Percentiles rank a stretch among this genome's conserved stretches.
Evolutionary conservation across 1,140 invertebrate species (phyloP).

Genomic region (Bombus fervidus): DNA sequence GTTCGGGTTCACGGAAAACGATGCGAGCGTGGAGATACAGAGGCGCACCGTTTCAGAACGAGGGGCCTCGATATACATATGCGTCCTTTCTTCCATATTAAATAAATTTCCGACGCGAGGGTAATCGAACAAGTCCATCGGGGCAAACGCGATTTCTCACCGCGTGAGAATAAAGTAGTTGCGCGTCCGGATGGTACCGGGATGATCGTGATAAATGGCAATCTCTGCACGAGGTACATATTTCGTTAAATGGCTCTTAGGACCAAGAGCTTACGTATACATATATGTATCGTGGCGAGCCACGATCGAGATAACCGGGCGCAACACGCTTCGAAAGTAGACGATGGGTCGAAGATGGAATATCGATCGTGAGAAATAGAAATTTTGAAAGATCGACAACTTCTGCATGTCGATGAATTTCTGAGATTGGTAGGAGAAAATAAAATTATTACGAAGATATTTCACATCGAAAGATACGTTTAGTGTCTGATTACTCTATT

Average conservation of each 20-base stretch:
- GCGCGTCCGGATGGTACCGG: not conserved
- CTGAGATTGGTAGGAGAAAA: not conserved
- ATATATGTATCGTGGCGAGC: not conserved
- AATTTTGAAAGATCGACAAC: not conserved
- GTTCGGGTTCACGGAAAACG: conserved; percentile 42
- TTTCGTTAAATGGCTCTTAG: not conserved
- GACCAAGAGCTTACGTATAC: not conserved
- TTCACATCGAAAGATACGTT: not conserved
- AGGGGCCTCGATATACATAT: not conserved
- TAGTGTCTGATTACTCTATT: not conserved
- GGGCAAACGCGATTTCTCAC: conserved; percentile 6
- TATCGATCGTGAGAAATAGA: conserved; percentile 7
- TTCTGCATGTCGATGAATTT: not conserved
- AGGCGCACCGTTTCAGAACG: not conserved
- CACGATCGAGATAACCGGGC: not conserved
- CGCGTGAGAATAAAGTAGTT: conserved; percentile 34
- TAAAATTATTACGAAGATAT: not conserved
- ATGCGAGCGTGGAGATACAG: conserved; percentile 23
- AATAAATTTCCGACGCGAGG: conserved; percentile 21
- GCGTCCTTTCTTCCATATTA: not conserved
- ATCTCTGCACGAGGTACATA: not conserved
- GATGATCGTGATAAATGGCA: conserved; percentile 25
- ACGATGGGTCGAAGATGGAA: not conserved
- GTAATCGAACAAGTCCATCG: conserved; percentile 55
- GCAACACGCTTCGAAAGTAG: not conserved